phyloP scores from a whole-genome alignment of 2,888 invertebrate genomes.

The Pterostichus madidus region DNA sequence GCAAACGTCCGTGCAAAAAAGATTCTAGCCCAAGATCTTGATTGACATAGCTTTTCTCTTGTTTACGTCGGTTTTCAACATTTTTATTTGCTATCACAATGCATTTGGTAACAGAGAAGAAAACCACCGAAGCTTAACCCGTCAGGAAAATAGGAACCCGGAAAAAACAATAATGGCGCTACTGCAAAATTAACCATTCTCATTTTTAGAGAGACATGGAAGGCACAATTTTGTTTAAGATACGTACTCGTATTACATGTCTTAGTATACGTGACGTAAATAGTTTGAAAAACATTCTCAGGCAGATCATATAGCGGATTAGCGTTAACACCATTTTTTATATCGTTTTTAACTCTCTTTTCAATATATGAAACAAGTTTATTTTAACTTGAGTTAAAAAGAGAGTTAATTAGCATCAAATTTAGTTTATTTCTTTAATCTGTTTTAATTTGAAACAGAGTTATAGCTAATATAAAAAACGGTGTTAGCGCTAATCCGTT shows the following conservation, averaged over 20 bases:
- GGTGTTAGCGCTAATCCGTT: too few species aligned
- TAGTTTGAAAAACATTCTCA: background rate
- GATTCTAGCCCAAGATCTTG: conserved; percentile 11
- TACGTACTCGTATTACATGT: background rate
- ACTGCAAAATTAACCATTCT: background rate
- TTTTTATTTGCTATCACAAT: conserved; percentile 37
- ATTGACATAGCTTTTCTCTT: conserved; percentile 15
- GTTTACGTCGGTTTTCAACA: conserved; percentile 12
- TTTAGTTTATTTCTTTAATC: too few species aligned
- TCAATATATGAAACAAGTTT: too few species aligned
- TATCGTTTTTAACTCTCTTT: too few species aligned
- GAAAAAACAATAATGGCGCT: background rate
- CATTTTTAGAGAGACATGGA: background rate
- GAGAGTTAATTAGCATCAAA: too few species aligned
- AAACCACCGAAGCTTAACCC: background rate
- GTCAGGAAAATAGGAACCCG: background rate
- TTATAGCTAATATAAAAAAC: too few species aligned
- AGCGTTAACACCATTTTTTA: too few species aligned
- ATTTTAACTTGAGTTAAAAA: too few species aligned
- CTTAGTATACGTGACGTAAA: background rate
- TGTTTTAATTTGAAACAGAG: too few species aligned
- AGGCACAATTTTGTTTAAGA: background rate
- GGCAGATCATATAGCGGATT: background rate
- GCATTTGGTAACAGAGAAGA: background rate
- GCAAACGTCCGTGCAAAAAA: background rate